Conservation (phyloP, 2,797 vertebrate genomes). For the Gobio occitaniae region DNA sequence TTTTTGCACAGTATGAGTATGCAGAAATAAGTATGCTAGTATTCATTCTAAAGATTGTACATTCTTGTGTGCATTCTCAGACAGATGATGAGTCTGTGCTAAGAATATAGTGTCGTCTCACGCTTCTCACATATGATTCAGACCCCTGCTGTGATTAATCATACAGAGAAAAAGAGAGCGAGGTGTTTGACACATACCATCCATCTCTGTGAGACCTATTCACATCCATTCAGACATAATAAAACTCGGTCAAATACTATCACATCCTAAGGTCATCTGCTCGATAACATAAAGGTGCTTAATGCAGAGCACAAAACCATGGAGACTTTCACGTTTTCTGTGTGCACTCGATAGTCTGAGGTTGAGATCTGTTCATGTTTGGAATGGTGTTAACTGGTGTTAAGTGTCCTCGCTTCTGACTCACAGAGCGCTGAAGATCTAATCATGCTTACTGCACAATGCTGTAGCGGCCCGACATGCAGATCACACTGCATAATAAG, state of each 20-base stretch:
- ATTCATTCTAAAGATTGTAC: slow-evolving; percentile 8
- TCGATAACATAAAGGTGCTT: slow-evolving; percentile 14
- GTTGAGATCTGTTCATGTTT: slow-evolving; percentile 23
- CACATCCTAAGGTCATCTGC: background rate
- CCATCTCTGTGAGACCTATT: slow-evolving; percentile 54
- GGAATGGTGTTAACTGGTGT: slow-evolving; percentile 36
- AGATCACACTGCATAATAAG: background rate
- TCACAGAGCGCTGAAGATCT: background rate
- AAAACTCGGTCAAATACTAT: slow-evolving; percentile 32
- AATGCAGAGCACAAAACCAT: slow-evolving; percentile 16
- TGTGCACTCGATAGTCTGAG: background rate
- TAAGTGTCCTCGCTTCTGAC: slow-evolving; percentile 25
- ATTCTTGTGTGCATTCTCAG: slow-evolving; percentile 17
- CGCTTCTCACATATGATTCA: slow-evolving; percentile 27
- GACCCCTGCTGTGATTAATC: slow-evolving; percentile 53
- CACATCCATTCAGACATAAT: slow-evolving; percentile 45
- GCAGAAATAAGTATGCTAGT: background rate
- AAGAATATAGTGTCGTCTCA: slow-evolving; percentile 35
- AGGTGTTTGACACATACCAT: slow-evolving; percentile 52
- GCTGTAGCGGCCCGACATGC: background rate
- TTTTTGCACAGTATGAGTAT: background rate
- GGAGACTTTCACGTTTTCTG: slow-evolving; percentile 16
- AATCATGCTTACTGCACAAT: slow-evolving; percentile 13
- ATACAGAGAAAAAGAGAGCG: slow-evolving; percentile 34
- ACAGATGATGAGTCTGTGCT: slow-evolving; percentile 42